Percentiles rank a stretch among this genome's conserved stretches.
phyloP scores from a whole-genome alignment of 2,888 invertebrate genomes.

The Andrena minutula region DNA sequence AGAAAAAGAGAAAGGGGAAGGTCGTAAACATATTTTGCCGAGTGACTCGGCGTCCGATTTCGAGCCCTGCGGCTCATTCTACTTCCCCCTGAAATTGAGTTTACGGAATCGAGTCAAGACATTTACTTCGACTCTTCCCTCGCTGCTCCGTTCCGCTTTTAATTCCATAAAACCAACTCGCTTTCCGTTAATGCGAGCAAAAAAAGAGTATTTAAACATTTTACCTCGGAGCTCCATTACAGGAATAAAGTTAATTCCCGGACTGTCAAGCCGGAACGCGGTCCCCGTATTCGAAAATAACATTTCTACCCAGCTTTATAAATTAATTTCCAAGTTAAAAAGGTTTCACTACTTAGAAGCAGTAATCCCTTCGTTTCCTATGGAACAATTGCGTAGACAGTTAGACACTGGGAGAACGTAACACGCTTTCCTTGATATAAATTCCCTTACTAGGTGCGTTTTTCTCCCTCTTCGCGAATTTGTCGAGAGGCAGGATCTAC shows the following conservation, averaged over 20 bases:
- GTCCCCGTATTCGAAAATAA: constrained; percentile 7
- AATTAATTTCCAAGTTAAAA: too few relatives aligned
- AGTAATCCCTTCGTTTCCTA: background rate
- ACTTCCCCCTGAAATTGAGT: constrained; percentile 33
- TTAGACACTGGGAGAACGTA: too few relatives aligned
- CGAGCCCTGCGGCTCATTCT: constrained; percentile 12
- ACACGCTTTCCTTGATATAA: background rate
- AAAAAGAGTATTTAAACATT: constrained; percentile 32
- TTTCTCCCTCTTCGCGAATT: background rate
- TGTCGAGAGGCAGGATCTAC: background rate
- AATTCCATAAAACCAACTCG: constrained; percentile 48
- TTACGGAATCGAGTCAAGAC: constrained; percentile 38
- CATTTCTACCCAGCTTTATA: background rate
- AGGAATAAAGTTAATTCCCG: constrained; percentile 29
- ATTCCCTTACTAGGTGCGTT: constrained; percentile 20
- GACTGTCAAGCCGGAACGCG: background rate
- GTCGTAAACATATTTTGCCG: constrained; percentile 20
- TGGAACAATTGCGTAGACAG: too few relatives aligned
- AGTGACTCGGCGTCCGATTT: constrained; percentile 23
- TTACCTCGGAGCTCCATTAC: constrained; percentile 19
- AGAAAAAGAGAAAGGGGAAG: background rate
- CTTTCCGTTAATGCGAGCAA: constrained; percentile 28
- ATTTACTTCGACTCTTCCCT: constrained; percentile 21
- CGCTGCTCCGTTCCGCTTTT: constrained; percentile 29
- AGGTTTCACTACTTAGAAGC: background rate